Evolutionary conservation across 2,888 invertebrate species (phyloP), one percentile per base, ranked within the genome.

Genomic region (Drosophila anomelani): DNA sequence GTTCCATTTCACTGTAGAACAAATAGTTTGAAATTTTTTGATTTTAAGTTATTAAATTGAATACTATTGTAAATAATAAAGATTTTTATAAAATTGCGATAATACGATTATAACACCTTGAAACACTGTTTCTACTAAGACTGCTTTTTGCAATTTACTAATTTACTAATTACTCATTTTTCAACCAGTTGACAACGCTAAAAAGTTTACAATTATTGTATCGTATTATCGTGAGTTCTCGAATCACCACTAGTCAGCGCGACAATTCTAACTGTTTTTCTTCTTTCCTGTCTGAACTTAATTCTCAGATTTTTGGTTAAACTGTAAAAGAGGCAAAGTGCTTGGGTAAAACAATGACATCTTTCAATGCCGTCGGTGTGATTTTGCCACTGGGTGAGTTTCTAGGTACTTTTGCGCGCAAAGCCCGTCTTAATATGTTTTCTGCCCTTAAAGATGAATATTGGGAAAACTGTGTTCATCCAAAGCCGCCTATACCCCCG

Each of bases 181-280:
- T 1, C 1, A 29, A 8, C 29, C 29, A 29, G 29, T 29, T 29
- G 7, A 29, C 29, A 4, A 29, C 29, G 29, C 29, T 8, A 29
- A 29, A 29, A 29, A 29, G 29, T 7, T 29, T 1, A 29, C 29
- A 6, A 6, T 29, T 20, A 20, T 34, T 13, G 13, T 51, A 36
- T 51, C 51, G 51, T 36, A 36, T 4, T 5, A 13, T 34, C 2
- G 13, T 20, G 17, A 13, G 13, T 9, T 0, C 3, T 15, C 20
- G 20, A 13, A 34, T 9, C 34, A 34, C 4, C 49, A 32, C 49
- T 13, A 17, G 12, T 34, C 49, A 51, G 34, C 51, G 51, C 51
- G 51, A 36, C 15, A 51, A 51, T 51, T 51, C 51, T 51, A 51
- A 51, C 51, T 51, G 15, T 51, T 34, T 17, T 20, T 32, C 15